phyloP scores from a whole-genome alignment of 2,797 vertebrate genomes.

The Syngnathus acus region DNA sequence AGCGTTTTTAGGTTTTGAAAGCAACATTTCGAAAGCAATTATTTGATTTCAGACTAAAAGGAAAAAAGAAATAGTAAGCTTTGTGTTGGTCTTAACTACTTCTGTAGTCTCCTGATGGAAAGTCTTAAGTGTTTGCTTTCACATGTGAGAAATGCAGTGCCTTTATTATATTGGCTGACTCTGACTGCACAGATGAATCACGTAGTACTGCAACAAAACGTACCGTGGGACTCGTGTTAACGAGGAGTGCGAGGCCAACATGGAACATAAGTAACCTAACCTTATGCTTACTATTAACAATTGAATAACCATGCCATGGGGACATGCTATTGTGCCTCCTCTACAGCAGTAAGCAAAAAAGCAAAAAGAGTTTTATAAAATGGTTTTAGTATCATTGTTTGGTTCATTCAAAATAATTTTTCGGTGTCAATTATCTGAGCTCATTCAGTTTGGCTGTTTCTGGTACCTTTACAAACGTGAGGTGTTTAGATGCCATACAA shows the following conservation, averaged over 20 bases:
- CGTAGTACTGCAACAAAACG: constrained; percentile 59
- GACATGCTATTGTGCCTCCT: constrained; percentile 49
- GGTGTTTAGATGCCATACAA: too few species aligned
- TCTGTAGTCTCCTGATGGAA: constrained; percentile 46
- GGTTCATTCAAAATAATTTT: neutral
- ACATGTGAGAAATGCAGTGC: constrained; percentile 52
- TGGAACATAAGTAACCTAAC: constrained; percentile 65
- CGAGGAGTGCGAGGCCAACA: constrained; percentile 63
- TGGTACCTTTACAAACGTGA: neutral
- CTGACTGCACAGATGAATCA: constrained; percentile 63
- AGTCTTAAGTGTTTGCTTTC: constrained; percentile 65
- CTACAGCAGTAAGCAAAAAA: constrained; percentile 34
- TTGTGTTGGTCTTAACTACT: constrained; percentile 39
- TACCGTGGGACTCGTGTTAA: constrained; percentile 69
- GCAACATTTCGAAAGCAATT: too few species aligned
- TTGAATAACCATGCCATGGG: constrained; percentile 66
- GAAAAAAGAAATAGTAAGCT: neutral
- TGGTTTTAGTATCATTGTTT: constrained; percentile 3
- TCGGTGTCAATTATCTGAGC: too few species aligned
- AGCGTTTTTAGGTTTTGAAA: too few species aligned
- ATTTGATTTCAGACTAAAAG: too few species aligned
- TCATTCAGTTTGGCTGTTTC: neutral
- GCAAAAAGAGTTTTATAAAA: constrained; percentile 11
- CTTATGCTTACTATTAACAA: constrained; percentile 72
- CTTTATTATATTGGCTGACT: constrained; percentile 55